Evolutionary conservation across 1,140 invertebrate species (phyloP).

Genomic region (Drosophila asahinai): DNA sequence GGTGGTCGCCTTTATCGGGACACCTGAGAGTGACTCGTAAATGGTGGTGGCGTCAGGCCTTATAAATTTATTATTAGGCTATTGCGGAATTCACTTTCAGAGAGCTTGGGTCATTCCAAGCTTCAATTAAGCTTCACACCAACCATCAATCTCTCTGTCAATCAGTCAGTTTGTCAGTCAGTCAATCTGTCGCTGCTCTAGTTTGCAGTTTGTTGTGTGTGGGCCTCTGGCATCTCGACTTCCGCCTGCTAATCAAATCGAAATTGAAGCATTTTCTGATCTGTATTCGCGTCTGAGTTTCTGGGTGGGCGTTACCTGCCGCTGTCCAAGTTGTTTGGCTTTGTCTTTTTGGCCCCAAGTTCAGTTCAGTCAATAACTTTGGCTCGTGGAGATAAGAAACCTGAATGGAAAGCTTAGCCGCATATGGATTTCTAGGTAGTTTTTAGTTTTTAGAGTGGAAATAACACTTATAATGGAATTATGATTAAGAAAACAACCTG

Average conservation of each 20-base stretch:
- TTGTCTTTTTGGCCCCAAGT: slow-evolving; percentile 36
- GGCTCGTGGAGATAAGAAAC: slow-evolving; percentile 29
- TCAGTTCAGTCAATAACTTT: slow-evolving; percentile 24
- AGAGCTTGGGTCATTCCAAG: not conserved
- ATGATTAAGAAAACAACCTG: slow-evolving; percentile 16
- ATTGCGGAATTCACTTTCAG: slow-evolving; percentile 26
- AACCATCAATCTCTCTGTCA: slow-evolving; percentile 22
- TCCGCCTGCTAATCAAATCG: slow-evolving; percentile 79
- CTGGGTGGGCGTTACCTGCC: slow-evolving; percentile 56
- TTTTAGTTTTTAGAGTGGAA: slow-evolving; percentile 5
- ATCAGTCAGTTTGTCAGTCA: slow-evolving; percentile 19
- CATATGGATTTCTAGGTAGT: slow-evolving; percentile 11
- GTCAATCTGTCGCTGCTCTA: slow-evolving; percentile 32
- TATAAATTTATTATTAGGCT: slow-evolving; percentile 32
- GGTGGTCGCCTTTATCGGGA: slow-evolving; percentile 16
- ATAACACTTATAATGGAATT: slow-evolving; percentile 14
- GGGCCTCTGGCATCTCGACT: slow-evolving; percentile 47
- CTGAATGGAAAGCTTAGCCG: slow-evolving; percentile 40
- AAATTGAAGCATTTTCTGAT: slow-evolving; percentile 50
- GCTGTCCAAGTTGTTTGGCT: slow-evolving; percentile 72
- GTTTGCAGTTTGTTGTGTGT: slow-evolving; percentile 47
- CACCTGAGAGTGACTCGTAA: slow-evolving; percentile 7
- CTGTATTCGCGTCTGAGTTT: slow-evolving; percentile 24
- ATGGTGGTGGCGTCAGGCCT: not conserved
- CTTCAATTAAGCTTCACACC: slow-evolving; percentile 13